Percentiles rank a stretch among this genome's conserved stretches.
Evolutionary conservation across 2,797 vertebrate genomes (phyloP).

Genomic region (Macrochelys suwanniensis): DNA sequence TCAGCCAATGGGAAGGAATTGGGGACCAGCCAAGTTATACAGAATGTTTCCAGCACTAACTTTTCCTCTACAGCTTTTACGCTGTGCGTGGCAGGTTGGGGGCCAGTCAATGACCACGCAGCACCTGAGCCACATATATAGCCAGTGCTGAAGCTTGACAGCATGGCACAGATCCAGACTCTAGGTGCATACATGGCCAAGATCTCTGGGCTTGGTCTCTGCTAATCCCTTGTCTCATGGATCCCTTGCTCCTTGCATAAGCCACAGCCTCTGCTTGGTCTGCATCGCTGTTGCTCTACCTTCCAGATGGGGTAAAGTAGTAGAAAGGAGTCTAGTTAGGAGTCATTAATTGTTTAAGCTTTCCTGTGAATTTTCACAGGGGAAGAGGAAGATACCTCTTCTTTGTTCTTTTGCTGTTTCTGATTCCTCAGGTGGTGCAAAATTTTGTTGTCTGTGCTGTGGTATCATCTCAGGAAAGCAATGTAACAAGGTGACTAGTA

Average conservation of each 20-base stretch:
- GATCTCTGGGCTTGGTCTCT: rapidly evolving
- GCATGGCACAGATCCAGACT: not conserved
- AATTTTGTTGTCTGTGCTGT: not conserved
- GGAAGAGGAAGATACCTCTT: not conserved
- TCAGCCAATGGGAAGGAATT: not conserved
- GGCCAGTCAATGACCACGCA: not conserved
- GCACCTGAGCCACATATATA: not conserved
- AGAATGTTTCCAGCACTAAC: not conserved
- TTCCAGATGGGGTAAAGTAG: not conserved
- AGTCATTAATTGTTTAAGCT: not conserved
- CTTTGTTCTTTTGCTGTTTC: not conserved
- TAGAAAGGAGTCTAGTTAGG: not conserved
- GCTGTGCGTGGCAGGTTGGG: not conserved
- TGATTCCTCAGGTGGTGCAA: not conserved
- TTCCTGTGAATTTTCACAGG: not conserved
- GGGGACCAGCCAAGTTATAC: not conserved
- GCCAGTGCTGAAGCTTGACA: not conserved
- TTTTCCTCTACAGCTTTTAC: not conserved
- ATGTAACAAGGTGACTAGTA: not conserved
- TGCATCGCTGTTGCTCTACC: not conserved
- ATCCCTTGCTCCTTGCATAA: not conserved
- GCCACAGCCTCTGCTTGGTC: not conserved
- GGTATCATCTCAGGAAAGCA: not conserved
- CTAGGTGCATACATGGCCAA: not conserved
- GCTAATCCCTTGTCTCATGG: not conserved